Evolutionary conservation across 2,113 vertebrate species (phyloP), one percentile per base, ranked within the genome.

Genomic region (Dromiciops gliroides): DNA sequence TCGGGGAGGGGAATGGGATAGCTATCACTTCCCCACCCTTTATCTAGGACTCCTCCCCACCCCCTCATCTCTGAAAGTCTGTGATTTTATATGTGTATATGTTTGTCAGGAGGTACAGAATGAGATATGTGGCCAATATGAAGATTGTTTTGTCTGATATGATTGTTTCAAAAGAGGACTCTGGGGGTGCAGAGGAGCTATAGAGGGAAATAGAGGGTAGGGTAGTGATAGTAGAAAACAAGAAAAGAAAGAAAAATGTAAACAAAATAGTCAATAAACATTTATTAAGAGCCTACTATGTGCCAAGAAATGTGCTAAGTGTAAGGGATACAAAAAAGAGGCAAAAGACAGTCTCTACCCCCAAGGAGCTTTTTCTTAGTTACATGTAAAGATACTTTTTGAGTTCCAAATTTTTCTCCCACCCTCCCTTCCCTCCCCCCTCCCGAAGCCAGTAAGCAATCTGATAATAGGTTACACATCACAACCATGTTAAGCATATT

Each of bases 1-100:
- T n/a, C 37, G 12, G 0, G 12, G 60, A 12, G 31, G 12, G 37
- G 67, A 16, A 8, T 14, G 16, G 1, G 7, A 2, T 22, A 0
- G 5, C 14, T 83, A 44, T 22, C 16, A 75, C 67, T 75, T n/a
- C 67, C 16, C 67, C 16, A 75, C 37, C 67, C 37, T 75, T n/a
- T 75, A 75, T 44, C 28, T 67, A 83, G 16, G 22, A 75, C 14
- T n/a, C 67, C 37, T 75, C 67, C 67, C 23, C 37, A 75, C 23
- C 14, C 16, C 16, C 8, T 75, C 67, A 75, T n/a, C 14, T 75
- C 37, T 75, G 60, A 28, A n/a, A 1, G 37, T 75, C 37, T 75
- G 37, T 19, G 37, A n/a, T n/a, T 6, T 83, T 83, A n/a, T 44
- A 19, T n/a, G 44, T 14, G n/a, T 11, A 37, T 67, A 14, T 67